Evolutionary conservation across 37 sponge, comb jelly and placozoan species (phyloP).

Genomic region (Amphimedon queenslandica): DNA sequence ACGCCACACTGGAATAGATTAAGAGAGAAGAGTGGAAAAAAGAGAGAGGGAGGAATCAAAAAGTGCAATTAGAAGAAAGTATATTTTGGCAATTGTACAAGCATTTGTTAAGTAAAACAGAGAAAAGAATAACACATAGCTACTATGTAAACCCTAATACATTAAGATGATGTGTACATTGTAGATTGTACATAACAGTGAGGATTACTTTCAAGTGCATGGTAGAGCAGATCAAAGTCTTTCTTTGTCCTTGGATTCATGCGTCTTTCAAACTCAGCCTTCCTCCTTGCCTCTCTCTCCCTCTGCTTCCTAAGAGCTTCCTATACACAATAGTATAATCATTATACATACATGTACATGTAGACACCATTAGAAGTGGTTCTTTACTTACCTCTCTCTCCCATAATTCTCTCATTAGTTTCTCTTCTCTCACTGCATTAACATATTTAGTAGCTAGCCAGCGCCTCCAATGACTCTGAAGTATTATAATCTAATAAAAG

Average conservation of each 20-base stretch:
- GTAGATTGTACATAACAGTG: no score
- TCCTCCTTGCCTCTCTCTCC: conserved; percentile 70
- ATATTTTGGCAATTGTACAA: no score
- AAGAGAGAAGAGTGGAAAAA: neutral
- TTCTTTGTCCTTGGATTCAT: conserved; percentile 86
- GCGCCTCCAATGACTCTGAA: conserved; percentile 78
- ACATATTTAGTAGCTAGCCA: conserved; percentile 82
- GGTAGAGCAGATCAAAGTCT: conserved; percentile 92
- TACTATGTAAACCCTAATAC: no score
- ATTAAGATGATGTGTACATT: no score
- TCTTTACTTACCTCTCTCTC: conserved; percentile 32
- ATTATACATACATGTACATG: neutral
- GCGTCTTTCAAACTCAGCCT: conserved; percentile 75
- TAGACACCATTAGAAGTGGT: no score
- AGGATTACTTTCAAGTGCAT: conserved; percentile 87
- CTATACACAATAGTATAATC: neutral
- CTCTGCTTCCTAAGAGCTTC: conserved; percentile 37
- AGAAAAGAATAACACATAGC: no score
- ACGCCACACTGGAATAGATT: conserved; percentile 85
- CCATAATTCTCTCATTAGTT: conserved; percentile 49
- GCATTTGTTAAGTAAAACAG: no score
- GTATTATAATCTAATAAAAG: conserved; percentile 60
- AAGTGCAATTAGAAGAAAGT: no score
- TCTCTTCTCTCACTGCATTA: conserved; percentile 48
- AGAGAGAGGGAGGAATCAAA: neutral